These are phyloP conservation scores for Brachionus plicatilis DNA, from an alignment of 1,140 invertebrate species.

Conservation along the genomic window DNA sequence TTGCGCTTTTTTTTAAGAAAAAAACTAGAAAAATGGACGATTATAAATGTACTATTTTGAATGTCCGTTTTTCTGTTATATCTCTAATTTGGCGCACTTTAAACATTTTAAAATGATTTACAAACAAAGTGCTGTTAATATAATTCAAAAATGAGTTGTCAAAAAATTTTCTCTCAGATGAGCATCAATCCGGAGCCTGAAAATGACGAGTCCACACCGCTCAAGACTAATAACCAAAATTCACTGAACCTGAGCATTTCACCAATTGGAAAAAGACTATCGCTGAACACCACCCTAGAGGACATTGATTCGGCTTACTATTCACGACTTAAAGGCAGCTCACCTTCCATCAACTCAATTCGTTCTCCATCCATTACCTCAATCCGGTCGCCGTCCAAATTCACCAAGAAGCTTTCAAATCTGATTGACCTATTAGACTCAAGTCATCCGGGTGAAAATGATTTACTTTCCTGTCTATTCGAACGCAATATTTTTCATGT, in stretches of 20 bases:
- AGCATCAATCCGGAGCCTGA: neutral
- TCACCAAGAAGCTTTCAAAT: neutral
- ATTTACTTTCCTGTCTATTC: neutral
- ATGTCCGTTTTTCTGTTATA: neutral
- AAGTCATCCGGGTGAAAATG: neutral
- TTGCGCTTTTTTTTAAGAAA: too few relatives aligned
- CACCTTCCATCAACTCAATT: neutral
- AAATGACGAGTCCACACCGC: neutral
- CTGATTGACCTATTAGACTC: neutral
- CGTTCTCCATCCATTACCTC: neutral
- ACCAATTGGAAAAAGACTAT: neutral
- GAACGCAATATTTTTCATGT: neutral
- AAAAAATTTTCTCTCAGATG: neutral
- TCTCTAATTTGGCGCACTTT: neutral
- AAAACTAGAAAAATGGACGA: neutral
- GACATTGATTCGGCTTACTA: constrained; percentile 1
- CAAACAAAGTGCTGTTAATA: neutral
- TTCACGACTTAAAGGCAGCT: neutral
- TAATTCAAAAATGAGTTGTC: neutral
- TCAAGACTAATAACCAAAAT: neutral
- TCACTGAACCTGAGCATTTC: neutral
- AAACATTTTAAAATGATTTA: neutral
- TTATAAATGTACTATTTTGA: neutral
- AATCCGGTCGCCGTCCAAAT: neutral
- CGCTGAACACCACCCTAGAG: neutral